Conservation (phyloP, 1,140 invertebrate genomes). For the Listronotus bonariensis region DNA sequence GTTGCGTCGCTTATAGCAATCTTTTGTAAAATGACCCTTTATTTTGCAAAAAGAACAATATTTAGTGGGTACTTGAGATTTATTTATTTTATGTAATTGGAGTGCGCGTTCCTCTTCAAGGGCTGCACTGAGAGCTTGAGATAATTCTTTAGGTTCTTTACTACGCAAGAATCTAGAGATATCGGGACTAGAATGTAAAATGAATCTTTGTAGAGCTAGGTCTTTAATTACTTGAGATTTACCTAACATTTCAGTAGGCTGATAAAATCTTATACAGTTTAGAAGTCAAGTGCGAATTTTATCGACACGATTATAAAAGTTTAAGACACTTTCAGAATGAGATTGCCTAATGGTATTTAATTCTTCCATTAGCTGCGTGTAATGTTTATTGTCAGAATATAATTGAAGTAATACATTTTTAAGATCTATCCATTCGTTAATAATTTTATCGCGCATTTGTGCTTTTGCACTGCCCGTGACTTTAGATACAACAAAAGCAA, state of each 20-base stretch:
- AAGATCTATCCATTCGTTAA: too few relatives aligned
- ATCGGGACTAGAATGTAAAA: conserved; percentile 25
- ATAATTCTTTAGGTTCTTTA: neutral
- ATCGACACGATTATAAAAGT: conserved; percentile 19
- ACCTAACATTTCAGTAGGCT: conserved; percentile 12
- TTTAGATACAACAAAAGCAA: too few relatives aligned
- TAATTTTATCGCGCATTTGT: too few relatives aligned
- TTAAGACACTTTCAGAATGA: conserved; percentile 14
- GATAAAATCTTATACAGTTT: conserved; percentile 4
- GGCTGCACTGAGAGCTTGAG: neutral
- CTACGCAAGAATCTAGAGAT: neutral
- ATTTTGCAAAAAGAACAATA: too few relatives aligned
- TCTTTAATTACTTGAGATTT: conserved; percentile 23
- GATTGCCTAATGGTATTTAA: conserved; percentile 32
- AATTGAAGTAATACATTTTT: too few relatives aligned
- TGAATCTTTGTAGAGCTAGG: conserved; percentile 25
- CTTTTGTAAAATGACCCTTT: too few relatives aligned
- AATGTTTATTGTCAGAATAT: conserved; percentile 21
- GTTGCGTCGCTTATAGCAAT: too few relatives aligned
- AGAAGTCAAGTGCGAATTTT: conserved; percentile 11
- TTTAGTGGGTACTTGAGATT: neutral
- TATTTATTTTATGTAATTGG: neutral
- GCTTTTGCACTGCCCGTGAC: too few relatives aligned
- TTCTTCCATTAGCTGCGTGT: conserved; percentile 22
- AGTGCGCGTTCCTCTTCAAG: neutral